Percentiles rank a stretch among this genome's conserved stretches.
Evolutionary conservation across 2,113 vertebrate species (phyloP).

Genomic region (Microtus montanus): DNA sequence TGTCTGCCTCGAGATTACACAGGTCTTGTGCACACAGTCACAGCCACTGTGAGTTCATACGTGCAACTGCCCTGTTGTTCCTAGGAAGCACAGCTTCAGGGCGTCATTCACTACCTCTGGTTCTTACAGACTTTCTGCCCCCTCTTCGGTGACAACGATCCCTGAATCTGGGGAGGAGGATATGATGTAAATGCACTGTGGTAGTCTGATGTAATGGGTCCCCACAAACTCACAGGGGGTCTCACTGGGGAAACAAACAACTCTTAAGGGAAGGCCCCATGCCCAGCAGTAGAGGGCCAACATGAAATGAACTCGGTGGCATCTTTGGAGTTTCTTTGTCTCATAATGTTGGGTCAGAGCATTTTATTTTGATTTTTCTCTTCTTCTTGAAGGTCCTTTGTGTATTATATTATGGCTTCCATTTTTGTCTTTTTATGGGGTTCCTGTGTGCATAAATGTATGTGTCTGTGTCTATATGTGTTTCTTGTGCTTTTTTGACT

Average conservation of each 20-base stretch:
- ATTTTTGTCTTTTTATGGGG: not conserved
- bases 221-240: not conserved
- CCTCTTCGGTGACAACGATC: not conserved
- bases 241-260: not conserved
- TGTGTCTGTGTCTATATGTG: not conserved
- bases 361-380: not conserved
- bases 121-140: not conserved
- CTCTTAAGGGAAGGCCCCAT: not conserved
- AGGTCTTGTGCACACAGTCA: no score
- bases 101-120: not conserved
- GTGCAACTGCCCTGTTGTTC: not conserved
- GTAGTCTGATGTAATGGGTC: not conserved
- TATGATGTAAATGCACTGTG: not conserved
- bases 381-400: not conserved
- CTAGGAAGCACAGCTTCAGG: not conserved
- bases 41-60: not conserved
- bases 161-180: not conserved
- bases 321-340: not conserved
- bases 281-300: not conserved
- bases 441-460: not conserved
- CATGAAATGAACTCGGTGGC: not conserved
- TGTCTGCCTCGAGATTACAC: not conserved
- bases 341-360: not conserved
- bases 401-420: not conserved
- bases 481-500: not conserved